These are phyloP conservation scores for Drosophila lutescens DNA, from an alignment of 2,888 invertebrate genomes.

Conservation along the genomic window DNA sequence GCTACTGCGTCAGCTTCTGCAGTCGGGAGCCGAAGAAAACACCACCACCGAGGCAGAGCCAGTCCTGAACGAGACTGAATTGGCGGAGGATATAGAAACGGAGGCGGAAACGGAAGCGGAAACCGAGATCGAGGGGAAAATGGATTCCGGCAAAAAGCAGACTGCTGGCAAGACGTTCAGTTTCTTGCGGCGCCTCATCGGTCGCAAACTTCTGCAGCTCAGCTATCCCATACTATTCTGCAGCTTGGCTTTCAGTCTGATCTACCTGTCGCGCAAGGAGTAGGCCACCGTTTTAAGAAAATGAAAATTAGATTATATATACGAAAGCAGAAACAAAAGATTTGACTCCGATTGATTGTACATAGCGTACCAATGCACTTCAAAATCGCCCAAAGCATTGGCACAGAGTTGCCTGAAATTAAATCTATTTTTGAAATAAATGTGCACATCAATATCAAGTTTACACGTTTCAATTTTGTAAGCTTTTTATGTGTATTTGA, in stretches of 20 bases:
- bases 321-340: background rate
- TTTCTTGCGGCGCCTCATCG: slow-evolving; percentile 32
- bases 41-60: background rate
- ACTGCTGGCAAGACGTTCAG: background rate
- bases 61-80: background rate
- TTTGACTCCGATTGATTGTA: background rate
- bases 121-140: slow-evolving; percentile 1
- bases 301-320: background rate
- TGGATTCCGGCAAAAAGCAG: background rate
- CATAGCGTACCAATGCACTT: background rate
- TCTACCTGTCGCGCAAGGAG: slow-evolving; percentile 60
- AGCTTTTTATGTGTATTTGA: background rate
- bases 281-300: slow-evolving; percentile 27
- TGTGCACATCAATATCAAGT: background rate
- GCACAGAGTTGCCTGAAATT: slow-evolving; percentile 47
- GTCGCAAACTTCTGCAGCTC: slow-evolving; percentile 40
- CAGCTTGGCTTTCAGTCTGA: slow-evolving; percentile 60
- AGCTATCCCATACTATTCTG: slow-evolving; percentile 58
- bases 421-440: slow-evolving; percentile 49
- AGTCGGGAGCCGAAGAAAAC: slow-evolving; percentile 11
- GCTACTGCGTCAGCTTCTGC: slow-evolving; percentile 48
- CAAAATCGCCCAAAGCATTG: slow-evolving; percentile 32
- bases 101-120: background rate
- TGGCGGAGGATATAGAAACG: background rate
- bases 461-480: background rate